Evolutionary conservation across 2,113 vertebrate species (phyloP), one percentile per base, ranked within the genome.

Genomic region (Chrysochloris asiatica): DNA sequence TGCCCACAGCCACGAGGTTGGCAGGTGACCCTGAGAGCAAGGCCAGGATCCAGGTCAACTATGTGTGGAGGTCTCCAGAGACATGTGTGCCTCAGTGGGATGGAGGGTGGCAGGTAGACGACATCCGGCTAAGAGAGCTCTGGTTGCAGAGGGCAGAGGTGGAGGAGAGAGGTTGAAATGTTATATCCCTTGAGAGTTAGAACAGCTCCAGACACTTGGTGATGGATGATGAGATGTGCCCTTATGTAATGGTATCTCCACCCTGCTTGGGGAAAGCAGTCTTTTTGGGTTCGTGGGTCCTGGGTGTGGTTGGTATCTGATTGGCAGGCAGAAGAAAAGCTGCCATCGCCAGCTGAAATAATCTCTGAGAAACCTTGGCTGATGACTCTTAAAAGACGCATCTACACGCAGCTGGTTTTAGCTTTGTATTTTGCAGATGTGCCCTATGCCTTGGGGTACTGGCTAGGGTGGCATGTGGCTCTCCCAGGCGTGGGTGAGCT

Each of bases 231-330:
- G 33, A 91, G 61, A 48, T 2, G 0, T 1, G 8, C 69, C 33
- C 52, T 93, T 81, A 47, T 48, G 41, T 85, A 69, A 91, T 78
- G 36, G 41, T 71, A 73, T 84, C 84, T 93, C 91, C 78, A 69
- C 67, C 14, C 52, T 69, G 63, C 28, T 41, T 83, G 47, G 56
- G 81, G 89, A 83, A 86, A 87, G 82, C 17, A 91, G 78, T 50
- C 77, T 89, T 59, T 91, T 19, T 50, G 65, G 90, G 69, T 19
- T 78, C 28, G 7, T 21, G 59, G 48, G 16, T n/a, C 30, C 36
- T 28, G 43, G 82, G 56, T 0, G 1, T 79, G 79, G 54, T 33
- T 94, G 85, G 48, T 63, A 76, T 89, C 67, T 93, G 83, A 92
- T 83, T 83, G 80, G 56, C 72, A 61, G 80, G 73, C 33, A 33